Evolutionary conservation across 2,888 invertebrate species (phyloP), one percentile per base, ranked within the genome.

Genomic region (Villa cingulata): DNA sequence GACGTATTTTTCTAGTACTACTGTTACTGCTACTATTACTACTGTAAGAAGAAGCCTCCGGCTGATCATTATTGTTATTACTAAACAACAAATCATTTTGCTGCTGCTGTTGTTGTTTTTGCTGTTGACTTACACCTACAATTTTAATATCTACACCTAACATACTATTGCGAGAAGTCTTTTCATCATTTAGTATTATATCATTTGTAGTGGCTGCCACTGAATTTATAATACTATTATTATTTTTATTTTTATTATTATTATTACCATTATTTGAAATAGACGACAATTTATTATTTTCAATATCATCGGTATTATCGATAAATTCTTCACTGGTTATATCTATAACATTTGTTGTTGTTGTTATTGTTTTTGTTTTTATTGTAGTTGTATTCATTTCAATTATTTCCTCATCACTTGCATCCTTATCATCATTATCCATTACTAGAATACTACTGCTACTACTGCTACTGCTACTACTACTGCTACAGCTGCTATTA

Each of bases 131-230:
- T 43, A 53, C 39, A 36, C 12, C 29, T 32, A 32, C 9, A 32
- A 32, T 32, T 32, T 32, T 32, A 32, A 32, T 14, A 32, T 12
- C 29, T 32, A 32, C 7, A 29, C 51, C 51, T 43, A 32, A 9
- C 12, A 49, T 46, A 32, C 49, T 49, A 43, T 45, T 49, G 43
- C 49, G 46, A 6, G 23, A 23, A 46, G 49, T 49, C 46, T 49
- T 49, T 43, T 49, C 49, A 43, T 45, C 45, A 42, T 32, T 32
- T 32, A 32, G 12, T 12, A 12, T 32, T 12, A 9, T 32, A 7
- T 32, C 29, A 27, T 9, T 27, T 9, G 10, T 27, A 9, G 3
- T 36, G 10, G 37, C 16, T 9, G 17, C 18, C 12, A 18, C 16
- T 37, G 18, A 18, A 36, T 40, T 23, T 23, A 23, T 23, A 23